Conservation (phyloP, 2,888 invertebrate genomes). For the Pyrocoelia pectoralis region DNA sequence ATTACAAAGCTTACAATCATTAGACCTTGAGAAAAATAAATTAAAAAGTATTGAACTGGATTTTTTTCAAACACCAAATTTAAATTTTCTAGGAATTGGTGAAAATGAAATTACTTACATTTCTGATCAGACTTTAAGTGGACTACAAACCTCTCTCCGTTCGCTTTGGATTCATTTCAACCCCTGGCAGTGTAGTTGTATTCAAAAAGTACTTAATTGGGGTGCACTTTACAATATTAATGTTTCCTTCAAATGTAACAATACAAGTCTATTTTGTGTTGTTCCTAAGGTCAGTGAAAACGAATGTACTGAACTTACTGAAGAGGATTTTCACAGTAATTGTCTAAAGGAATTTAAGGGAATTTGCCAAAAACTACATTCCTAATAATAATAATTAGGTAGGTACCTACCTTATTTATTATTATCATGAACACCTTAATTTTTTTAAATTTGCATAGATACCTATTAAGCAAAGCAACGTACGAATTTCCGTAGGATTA, state of each 20-base stretch:
- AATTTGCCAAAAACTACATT: too few species aligned
- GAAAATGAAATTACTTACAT: background rate
- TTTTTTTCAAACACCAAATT: background rate
- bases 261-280: background rate
- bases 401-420: too few species aligned
- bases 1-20: background rate
- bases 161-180: background rate
- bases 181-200: background rate
- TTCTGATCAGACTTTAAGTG: background rate
- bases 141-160: background rate
- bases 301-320: too few species aligned
- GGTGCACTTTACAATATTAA: background rate
- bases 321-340: too few species aligned
- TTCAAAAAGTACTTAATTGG: background rate
- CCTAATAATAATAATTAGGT: too few species aligned
- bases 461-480: too few species aligned
- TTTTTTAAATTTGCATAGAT: too few species aligned
- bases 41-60: background rate
- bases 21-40: background rate
- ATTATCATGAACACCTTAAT: too few species aligned
- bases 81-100: background rate
- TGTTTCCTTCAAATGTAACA: background rate
- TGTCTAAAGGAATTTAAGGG: too few species aligned
- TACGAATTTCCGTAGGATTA: too few species aligned
- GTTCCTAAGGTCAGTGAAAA: too few species aligned